Base-by-base conservation (phyloP, 2,888 invertebrate genomes). In the Acheta domesticus region DNA sequence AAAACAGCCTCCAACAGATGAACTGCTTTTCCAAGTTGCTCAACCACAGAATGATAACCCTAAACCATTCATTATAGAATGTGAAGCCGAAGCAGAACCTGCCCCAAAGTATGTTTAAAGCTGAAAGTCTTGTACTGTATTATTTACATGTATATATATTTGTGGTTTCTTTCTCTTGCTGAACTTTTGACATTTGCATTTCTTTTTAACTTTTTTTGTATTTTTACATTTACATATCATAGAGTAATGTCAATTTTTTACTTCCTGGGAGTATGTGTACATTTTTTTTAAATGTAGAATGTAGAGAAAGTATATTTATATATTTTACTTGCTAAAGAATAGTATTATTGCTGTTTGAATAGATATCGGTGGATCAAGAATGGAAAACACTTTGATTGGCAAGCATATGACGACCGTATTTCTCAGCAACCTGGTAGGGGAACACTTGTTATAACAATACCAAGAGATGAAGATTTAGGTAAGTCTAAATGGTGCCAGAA, bases 11-110 rank as follows among this genome's bases (percentile, higher is more conserved):
- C 95, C 96, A 77, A 93, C 94, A 81, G 96, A 96, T 86, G 96
- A 96, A 88, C 90, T 95, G 84, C 90, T 97, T 82, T 97, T 96
- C 87, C 96, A 97, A 91, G 96, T 97, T 83, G 94, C 94, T 76
- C 88, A 89, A 81, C 93, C 93, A 85, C 90, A 92, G 79, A 93
- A 93, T 83, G 96, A 96, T 88, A 94, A 93, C 85, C 95, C 96
- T 87, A 96, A 96, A 87, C 97, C 97, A 78, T 96, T 97, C 89
- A 93, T 96, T 85, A 95, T 99, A 83, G 96, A 97, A 87, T 99
- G 99, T 87, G 96, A 96, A 87, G 99, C 99, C 19, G 94, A 94
- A 86, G 98, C 97, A 84, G 95, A 97, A 87, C 99, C 99, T 16
- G 93, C 93, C 83, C 98, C 98, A 79, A 93, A 91, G 96, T 98